Evolutionary conservation across 2,113 vertebrate species (phyloP), one percentile per base, ranked within the genome.

Genomic region (Apteryx owenii): DNA sequence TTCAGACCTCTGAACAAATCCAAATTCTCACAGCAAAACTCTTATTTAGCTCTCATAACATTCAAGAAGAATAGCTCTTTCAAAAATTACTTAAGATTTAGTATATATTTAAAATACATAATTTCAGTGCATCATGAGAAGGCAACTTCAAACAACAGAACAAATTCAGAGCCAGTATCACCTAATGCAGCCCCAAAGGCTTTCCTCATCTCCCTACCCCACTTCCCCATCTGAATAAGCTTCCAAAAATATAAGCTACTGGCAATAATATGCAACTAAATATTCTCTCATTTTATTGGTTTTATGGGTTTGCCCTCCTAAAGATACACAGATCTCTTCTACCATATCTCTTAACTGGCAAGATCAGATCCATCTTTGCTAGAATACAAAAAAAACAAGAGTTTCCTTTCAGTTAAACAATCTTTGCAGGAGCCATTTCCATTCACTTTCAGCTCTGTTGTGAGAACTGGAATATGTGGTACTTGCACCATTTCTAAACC

Each of bases 101-200:
- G 69, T 6, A 4, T 31, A 19, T 31, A 86, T 80, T 82, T 66
- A 65, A 6, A 28, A 85, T 11, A 7, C 28, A 69, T 19, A 58
- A 78, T 22, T 0, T 8, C 4, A 61, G 7, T 7, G 20, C 9
- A 69, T 25, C 48, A 76, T 1, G 2, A 33, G 58, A 92, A 90
- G 0, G 0, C 14, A 51, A 54, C 79, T 1, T 85, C 33, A 78
- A 11, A 87, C 5, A 81, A 22, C 73, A 79, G 73, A 7, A 10
- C 2, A 65, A n/a, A 79, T 44, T 11, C 61, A 5, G n/a, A 65
- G 42, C 42, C 50, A 42, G 8, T 20, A 64, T 8, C 33, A 81
- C 22, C 10, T 69, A 65, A 70, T 4, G 19, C 33, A 75, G 76
- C 3, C 7, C 13, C 5, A 31, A 62, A n/a, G 56, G 21, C n/a